Percentiles rank a stretch among this genome's conserved stretches.
phyloP scores from a whole-genome alignment of 1,140 invertebrate genomes.

The Cepaea nemoralis region DNA sequence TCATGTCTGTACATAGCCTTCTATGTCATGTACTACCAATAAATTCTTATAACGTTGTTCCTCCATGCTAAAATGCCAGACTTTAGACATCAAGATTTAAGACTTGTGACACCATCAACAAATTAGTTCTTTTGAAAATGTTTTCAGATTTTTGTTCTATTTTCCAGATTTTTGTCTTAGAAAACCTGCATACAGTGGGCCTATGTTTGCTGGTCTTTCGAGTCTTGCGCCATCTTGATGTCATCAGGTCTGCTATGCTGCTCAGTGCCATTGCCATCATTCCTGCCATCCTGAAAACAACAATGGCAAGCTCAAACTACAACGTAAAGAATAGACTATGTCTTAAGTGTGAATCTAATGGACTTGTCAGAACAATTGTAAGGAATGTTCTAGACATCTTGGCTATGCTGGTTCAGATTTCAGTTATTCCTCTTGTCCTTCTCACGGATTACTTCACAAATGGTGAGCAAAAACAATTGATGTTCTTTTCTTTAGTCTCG shows the following conservation, averaged over 20 bases:
- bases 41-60: too few species aligned
- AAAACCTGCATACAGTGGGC: conserved; percentile 88
- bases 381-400: conserved; percentile 42
- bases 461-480: neutral
- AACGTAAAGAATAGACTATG: neutral
- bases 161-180: conserved; percentile 76
- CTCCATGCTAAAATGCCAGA: too few species aligned
- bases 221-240: conserved; percentile 89
- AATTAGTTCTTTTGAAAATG: too few species aligned
- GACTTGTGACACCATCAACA: too few species aligned
- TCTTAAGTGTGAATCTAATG: neutral
- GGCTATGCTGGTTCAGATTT: conserved; percentile 44
- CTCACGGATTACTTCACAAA: conserved; percentile 14
- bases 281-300: conserved; percentile 76
- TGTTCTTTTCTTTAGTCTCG: too few species aligned
- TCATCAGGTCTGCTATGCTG: conserved; percentile 91
- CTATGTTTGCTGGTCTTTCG: conserved; percentile 86
- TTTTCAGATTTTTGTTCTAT: conserved; percentile 16
- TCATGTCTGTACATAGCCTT: too few species aligned
- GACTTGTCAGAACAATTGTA: neutral
- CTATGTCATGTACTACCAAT: too few species aligned
- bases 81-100: too few species aligned
- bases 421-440: conserved; percentile 47
- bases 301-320: conserved; percentile 21
- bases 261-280: conserved; percentile 93